phyloP scores from a whole-genome alignment of 2,797 vertebrate species.

The Alectoris magna region DNA sequence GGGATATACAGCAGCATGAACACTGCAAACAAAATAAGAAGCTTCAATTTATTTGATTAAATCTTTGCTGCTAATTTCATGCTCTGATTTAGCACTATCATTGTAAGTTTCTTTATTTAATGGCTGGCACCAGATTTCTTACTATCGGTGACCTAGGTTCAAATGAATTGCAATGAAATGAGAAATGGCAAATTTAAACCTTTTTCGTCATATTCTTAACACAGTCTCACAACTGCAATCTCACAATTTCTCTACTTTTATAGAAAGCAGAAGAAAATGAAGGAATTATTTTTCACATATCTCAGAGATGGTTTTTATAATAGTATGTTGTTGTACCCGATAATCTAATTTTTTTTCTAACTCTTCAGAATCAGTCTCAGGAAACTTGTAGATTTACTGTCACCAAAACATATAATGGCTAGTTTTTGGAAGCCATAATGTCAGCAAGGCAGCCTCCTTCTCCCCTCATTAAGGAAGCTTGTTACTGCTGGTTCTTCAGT shows the following conservation, averaged over 20 bases:
- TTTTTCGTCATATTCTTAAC: neutral
- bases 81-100: neutral
- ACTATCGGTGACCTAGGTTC: neutral
- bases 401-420: neutral
- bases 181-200: conserved; percentile 32
- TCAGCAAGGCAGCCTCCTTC: conserved; percentile 12
- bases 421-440: conserved; percentile 16
- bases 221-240: neutral
- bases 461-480: conserved; percentile 53
- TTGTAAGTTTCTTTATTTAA: conserved; percentile 5
- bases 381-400: conserved; percentile 46
- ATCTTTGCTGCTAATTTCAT: neutral
- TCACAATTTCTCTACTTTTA: neutral
- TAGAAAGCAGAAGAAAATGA: conserved; percentile 38
- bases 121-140: neutral
- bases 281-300: neutral
- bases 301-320: conserved; percentile 39
- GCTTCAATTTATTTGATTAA: neutral
- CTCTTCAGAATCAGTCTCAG: conserved; percentile 26
- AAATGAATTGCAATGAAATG: neutral
- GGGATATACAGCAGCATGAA: neutral
- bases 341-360: conserved; percentile 51
- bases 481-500: conserved; percentile 37
- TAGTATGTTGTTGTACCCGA: neutral
- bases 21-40: neutral